Percentiles rank a stretch among this genome's conserved stretches.
These are phyloP conservation scores for Rhynchonycteris naso DNA, from an alignment of 2,797 vertebrate species.

Conservation along the genomic window DNA sequence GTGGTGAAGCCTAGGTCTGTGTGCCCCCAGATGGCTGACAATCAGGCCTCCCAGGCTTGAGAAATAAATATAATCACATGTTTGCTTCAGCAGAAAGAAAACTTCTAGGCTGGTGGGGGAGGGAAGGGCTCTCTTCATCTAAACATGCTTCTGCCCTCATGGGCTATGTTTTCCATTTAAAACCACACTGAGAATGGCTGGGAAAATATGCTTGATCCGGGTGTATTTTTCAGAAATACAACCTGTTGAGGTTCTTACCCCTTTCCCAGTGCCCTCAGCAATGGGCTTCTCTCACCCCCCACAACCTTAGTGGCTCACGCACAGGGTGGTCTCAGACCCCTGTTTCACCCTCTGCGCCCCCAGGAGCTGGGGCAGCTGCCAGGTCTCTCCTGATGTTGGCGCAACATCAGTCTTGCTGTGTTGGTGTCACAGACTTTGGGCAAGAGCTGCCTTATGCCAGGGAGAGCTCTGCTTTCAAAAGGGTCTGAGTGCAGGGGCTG, in stretches of 20 bases:
- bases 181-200: slow-evolving; percentile 73
- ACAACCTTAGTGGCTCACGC: slow-evolving; percentile 12
- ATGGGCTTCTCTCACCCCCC: neutral
- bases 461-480: neutral
- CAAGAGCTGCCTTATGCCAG: neutral
- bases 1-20: neutral
- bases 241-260: slow-evolving; percentile 68
- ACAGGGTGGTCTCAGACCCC: slow-evolving; percentile 71
- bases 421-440: neutral
- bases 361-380: slow-evolving; percentile 4
- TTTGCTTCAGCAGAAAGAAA: slow-evolving; percentile 67
- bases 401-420: neutral
- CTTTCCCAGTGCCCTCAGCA: slow-evolving; percentile 26
- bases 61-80: slow-evolving; percentile 79
- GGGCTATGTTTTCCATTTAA: slow-evolving; percentile 78
- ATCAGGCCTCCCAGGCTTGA: slow-evolving; percentile 63
- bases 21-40: slow-evolving; percentile 6
- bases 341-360: slow-evolving; percentile 30
- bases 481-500: neutral
- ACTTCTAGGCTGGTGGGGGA: neutral
- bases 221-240: slow-evolving; percentile 61
- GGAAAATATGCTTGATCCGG: slow-evolving; percentile 44
- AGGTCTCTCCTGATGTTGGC: neutral
- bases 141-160: slow-evolving; percentile 56
- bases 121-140: slow-evolving; percentile 39